A percentile compares a stretch with the other conserved stretches of the same genome.
Evolutionary conservation across 1,140 invertebrate species (phyloP).

Genomic region (Pseudomyrmex flavicornis): DNA sequence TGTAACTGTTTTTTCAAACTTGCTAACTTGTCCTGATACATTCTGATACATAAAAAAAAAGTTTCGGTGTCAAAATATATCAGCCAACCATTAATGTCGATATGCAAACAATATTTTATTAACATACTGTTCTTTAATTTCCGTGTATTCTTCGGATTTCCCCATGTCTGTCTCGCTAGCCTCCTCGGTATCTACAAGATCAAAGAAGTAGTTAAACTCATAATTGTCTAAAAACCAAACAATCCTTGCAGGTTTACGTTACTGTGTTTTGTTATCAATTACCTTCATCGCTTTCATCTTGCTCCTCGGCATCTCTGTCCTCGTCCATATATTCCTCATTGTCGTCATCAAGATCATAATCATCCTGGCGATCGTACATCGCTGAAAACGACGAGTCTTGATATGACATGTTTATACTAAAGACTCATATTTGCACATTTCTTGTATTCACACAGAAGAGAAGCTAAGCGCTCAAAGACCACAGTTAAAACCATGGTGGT

Average conservation of each 20-base stretch:
- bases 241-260: too few species aligned
- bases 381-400: constrained; percentile 78
- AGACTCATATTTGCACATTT: too few species aligned
- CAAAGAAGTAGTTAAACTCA: too few species aligned
- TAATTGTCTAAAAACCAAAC: neutral
- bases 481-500: too few species aligned
- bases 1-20: constrained; percentile 95
- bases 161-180: constrained; percentile 95
- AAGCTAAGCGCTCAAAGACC: too few species aligned
- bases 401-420: constrained; percentile 71
- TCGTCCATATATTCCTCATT: constrained; percentile 84
- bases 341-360: constrained; percentile 85
- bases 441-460: too few species aligned
- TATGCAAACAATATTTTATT: neutral
- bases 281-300: constrained; percentile 86
- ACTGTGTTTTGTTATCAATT: neutral
- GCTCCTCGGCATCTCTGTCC: constrained; percentile 82
- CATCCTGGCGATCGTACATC: constrained; percentile 81
- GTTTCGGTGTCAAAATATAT: neutral
- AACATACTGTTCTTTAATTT: constrained; percentile 96
- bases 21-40: constrained; percentile 97
- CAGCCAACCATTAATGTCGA: too few species aligned
- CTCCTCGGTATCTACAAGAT: constrained; percentile 92
- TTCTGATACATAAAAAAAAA: constrained; percentile 86
- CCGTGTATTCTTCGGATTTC: constrained; percentile 92